Evolutionary conservation across 2,113 vertebrate genomes (phyloP), one percentile per base, ranked within the genome.

Genomic region (Sander lucioperca): DNA sequence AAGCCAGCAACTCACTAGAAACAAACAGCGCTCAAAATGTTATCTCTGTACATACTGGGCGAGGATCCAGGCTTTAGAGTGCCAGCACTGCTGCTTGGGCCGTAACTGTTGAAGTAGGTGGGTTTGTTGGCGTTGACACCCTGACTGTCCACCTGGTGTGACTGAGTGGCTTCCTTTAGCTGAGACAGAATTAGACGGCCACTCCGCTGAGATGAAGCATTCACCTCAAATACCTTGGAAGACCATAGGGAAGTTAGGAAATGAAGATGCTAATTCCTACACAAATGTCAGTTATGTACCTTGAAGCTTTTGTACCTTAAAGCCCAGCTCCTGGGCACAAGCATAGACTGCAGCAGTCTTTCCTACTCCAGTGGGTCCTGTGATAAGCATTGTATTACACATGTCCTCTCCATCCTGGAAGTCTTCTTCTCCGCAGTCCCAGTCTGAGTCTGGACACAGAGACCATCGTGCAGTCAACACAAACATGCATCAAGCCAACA

Each of bases 291-390:
- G 68, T 23, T 13, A 21, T 21, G 5, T 3, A 36, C 8, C 7
- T 25, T 1, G n/a, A 58, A 10, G 50, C 4, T 1, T 36, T 86
- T 92, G 53, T 33, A 99, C 98, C 98, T 99, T 99, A 87, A 99
- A 99, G 6, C 98, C 98, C 6, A 99, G 96, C 80, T 99, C 98
- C 89, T 99, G 98, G 30, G 98, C 98, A 88, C 98, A 99, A 45
- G 98, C 98, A 39, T 99, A 99, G 0, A 99, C 97, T 0, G 98
- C 96, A 27, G 98, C 97, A 0, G 98, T 99, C 79, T 99, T 99
- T 15, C 98, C 98, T 27, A 99, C 95, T 47, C 98, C 98, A 0
- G 97, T 96, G 7, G 98, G 98, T 48, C 98, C 98, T 2, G 96
- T 97, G 84, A 99, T 97, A 10, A 99, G 95, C 69, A 99, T 83